phyloP scores from a whole-genome alignment of 1,140 invertebrate species.

The Chlorops oryzae region DNA sequence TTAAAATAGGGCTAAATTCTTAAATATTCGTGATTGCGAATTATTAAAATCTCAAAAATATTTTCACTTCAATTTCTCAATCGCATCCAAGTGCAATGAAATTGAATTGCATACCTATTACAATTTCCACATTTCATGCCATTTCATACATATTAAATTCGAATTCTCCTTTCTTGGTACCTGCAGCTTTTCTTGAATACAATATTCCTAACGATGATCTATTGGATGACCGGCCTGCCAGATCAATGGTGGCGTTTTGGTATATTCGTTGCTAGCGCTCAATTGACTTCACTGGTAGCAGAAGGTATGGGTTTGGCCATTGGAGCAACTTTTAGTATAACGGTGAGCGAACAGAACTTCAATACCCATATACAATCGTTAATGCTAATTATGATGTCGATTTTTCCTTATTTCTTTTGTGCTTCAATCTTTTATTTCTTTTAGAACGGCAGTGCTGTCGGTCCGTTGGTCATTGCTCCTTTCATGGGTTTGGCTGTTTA shows the following conservation, averaged over 20 bases:
- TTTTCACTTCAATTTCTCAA: too few relatives aligned
- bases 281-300: slow-evolving; percentile 54
- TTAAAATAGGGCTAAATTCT: too few relatives aligned
- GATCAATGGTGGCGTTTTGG: slow-evolving; percentile 50
- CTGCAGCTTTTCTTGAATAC: slow-evolving; percentile 52
- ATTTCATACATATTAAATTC: background rate
- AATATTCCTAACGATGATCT: slow-evolving; percentile 55
- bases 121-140: too few relatives aligned
- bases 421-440: slow-evolving; percentile 22
- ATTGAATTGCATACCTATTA: too few relatives aligned
- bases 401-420: too few relatives aligned
- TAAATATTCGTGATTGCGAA: too few relatives aligned
- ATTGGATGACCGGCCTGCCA: slow-evolving; percentile 57
- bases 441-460: slow-evolving; percentile 61
- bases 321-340: slow-evolving; percentile 59
- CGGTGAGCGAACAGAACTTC: slow-evolving; percentile 50
- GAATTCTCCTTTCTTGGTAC: slow-evolving; percentile 7
- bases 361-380: too few relatives aligned
- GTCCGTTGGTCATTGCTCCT: slow-evolving; percentile 56
- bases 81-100: too few relatives aligned
- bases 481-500: slow-evolving; percentile 60
- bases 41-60: too few relatives aligned
- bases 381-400: too few relatives aligned
- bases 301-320: slow-evolving; percentile 60
- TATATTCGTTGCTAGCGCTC: slow-evolving; percentile 53